These are phyloP conservation scores for Pasiphila rectangulata DNA, from an alignment of 2,888 invertebrate species.

Conservation along the genomic window DNA sequence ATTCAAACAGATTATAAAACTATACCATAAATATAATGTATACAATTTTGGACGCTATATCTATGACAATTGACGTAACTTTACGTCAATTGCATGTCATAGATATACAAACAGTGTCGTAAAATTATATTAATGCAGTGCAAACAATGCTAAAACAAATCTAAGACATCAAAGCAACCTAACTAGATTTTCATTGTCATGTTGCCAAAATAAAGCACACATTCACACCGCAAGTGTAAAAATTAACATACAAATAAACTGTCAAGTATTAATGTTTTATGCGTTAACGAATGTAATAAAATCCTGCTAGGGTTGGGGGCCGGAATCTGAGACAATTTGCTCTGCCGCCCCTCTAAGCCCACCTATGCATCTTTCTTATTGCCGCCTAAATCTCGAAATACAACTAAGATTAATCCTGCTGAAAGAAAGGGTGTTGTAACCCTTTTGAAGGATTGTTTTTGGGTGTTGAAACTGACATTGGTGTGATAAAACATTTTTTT, in stretches of 20 bases:
- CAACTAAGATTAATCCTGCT: conserved; percentile 78
- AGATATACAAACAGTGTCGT: too few relatives aligned
- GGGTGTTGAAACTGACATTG: conserved; percentile 13
- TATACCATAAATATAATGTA: too few relatives aligned
- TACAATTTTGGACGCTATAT: too few relatives aligned
- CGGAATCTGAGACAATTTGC: conserved; percentile 79
- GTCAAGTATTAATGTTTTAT: conserved; percentile 73
- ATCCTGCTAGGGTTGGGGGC: conserved; percentile 57
- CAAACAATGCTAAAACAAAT: too few relatives aligned
- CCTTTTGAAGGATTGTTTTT: conserved; percentile 51
- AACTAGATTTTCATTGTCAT: conserved; percentile 1
- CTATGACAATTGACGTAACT: too few relatives aligned
- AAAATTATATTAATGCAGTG: too few relatives aligned
- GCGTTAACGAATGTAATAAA: conserved; percentile 79
- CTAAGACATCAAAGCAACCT: not conserved
- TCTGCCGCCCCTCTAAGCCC: conserved; percentile 71
- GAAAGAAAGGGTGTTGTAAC: conserved; percentile 75
- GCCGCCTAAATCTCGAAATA: conserved; percentile 79
- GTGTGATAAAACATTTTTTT: too few relatives aligned
- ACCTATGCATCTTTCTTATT: conserved; percentile 80
- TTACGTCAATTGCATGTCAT: too few relatives aligned
- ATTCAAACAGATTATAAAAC: too few relatives aligned
- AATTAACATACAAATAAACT: conserved; percentile 69
- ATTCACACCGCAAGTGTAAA: conserved; percentile 21
- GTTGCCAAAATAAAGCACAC: conserved; percentile 9